Base-by-base conservation (phyloP, 2,113 vertebrate genomes). In the Emberiza fucata region DNA sequence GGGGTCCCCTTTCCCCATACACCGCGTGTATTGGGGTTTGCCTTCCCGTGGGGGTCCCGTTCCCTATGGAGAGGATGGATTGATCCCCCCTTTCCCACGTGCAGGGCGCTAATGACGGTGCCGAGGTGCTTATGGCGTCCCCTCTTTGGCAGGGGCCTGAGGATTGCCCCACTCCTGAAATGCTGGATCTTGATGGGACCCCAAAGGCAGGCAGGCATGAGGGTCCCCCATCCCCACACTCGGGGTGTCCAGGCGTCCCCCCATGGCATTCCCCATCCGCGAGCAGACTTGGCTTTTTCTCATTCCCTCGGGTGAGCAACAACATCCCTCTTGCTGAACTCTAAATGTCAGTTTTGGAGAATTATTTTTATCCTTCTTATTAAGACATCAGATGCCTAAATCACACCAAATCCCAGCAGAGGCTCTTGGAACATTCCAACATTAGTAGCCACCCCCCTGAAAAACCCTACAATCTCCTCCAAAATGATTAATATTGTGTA, bases 161-260 rank as follows among this genome's bases (percentile, higher is more conserved):
- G 37, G 40, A 31, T 35, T 17, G 14, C 11, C 31, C 56, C 19
- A 15, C 22, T 16, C 31, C 35, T 48, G 8, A 27, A 8, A 3
- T 2, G 3, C 13, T 2, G 7, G 35, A 6, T 13, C 5, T 40
- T 4, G 18, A 2, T 2, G 59, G 69, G 10, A 17, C 33, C 24
- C 20, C 56, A 15, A 12, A 12, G 3, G 12, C 16, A 2, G 24
- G 44, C 47, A 60, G 60, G 65, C 48, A 14, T 29, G 57, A 42
- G 70, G 7, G 23, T 20, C 8, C 24, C 47, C 8, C 23, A 33
- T 6, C 25, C 29, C 37, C n/a, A 11, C 47, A 2, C 23, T 28
- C 0, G 0, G 14, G 33, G 28, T 29, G 39, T 39, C 28, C 29
- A 18, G 61, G 45, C 3, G 8, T 57, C 8, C 14, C 35, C 8